Evolutionary conservation across 2,113 vertebrate genomes (phyloP), one percentile per base, ranked within the genome.

Genomic region (Albula glossodonta): DNA sequence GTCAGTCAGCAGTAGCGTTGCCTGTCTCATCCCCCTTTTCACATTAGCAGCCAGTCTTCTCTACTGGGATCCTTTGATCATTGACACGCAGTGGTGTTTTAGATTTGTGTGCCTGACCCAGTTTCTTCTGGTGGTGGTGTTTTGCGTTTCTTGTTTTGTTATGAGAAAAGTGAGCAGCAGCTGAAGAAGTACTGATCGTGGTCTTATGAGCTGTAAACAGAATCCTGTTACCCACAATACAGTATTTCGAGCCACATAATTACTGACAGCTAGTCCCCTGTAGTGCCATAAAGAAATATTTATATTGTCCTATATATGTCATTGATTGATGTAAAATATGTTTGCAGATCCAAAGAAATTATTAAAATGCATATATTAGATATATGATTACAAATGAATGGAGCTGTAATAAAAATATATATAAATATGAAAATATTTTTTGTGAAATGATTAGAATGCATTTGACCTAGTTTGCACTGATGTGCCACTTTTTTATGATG

Each of bases 271-370:
- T 51, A 51, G 25, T 70, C 84, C 80, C 49, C 25, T 87, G 80
- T 82, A 80, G 52, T 80, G 66, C 80, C 60, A 78, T 51, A 63
- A 57, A 63, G 12, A 22, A 83, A 49, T 51, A 22, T 88, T 84
- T 84, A 50, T 50, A 50, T 66, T 84, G 84, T 88, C 31, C 51
- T 66, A 48, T 41, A 85, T 66, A 60, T 78, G 80, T 85, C 78
- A 41, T 74, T 70, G 31, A 88, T 85, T 63, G 15, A 81, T 63
- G 82, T 56, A 86, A 63, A 48, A 83, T 66, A 66, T 81, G 78
- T 85, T 70, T 41, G 84, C 57, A 60, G 83, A 86, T 86, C 85
- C 84, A 88, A 88, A 88, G 84, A 88, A 77, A 83, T 79, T 7
- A 51, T 53, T 83, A 49, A 52, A 78, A 74, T 82, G 8, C 81